Conservation (phyloP, 2,888 invertebrate genomes). For the Morinoia aosen region DNA sequence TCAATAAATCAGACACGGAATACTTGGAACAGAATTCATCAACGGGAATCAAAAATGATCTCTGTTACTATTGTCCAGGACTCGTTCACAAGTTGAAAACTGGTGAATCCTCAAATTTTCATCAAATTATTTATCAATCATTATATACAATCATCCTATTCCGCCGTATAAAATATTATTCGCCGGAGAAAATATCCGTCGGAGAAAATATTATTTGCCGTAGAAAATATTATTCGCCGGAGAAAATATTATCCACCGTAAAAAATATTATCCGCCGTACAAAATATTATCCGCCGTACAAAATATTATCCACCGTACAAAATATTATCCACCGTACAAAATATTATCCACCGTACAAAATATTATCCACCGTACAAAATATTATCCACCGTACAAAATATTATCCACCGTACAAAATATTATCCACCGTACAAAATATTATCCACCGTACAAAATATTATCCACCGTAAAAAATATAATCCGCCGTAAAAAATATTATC, state of each 20-base stretch:
- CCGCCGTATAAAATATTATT: not conserved
- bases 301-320: not conserved
- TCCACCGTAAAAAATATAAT: too few relatives aligned
- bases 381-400: not conserved
- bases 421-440: not conserved
- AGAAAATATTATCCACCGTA: too few relatives aligned
- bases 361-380: not conserved
- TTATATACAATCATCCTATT: not conserved
- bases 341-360: not conserved
- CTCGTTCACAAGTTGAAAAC: too few relatives aligned
- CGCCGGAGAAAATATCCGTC: not conserved
- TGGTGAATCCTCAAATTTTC: not conserved
- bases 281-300: not conserved
- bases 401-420: not conserved
- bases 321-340: not conserved
- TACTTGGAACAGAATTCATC: too few relatives aligned
- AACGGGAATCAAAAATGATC: too few relatives aligned
- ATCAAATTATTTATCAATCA: not conserved
- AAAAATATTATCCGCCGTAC: not conserved
- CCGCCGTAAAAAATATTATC: not conserved
- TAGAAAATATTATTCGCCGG: not conserved
- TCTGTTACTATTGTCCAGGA: too few relatives aligned
- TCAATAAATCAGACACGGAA: not conserved
- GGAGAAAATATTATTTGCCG: too few relatives aligned
- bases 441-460: not conserved